Base-by-base conservation (phyloP, 2,888 invertebrate species). In the Blastobasis lacticolella region DNA sequence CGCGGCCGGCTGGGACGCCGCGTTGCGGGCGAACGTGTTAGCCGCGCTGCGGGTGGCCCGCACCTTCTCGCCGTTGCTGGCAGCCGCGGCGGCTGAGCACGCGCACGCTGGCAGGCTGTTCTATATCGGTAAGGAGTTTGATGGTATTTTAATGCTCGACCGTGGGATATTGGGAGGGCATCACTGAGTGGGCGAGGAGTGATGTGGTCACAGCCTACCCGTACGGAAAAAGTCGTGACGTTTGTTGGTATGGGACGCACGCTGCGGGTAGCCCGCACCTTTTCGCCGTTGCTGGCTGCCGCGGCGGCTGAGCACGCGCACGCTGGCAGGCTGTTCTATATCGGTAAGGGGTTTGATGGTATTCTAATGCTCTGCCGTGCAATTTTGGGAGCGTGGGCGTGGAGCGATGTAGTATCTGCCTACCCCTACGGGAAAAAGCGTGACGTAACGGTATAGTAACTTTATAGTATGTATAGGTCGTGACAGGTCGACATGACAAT, bases 201-300 rank as follows among this genome's bases (percentile, higher is more conserved):
- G 23, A 23, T 23, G 23, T 23, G 23, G 23, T 23, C 23, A 2
- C 23, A 2, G 1, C 3, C 23, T 23, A 3, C 23, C 3, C 23
- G 2, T 23, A 23, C 23, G 23, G 23, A 3, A 23, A 3, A 23
- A 23, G 23, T 1, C 23, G 23, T 23, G 23, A 23, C 2, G 23
- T 23, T 23, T 23, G 23, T 23, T 23, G 23, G 23, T 23, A 23
- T 23, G n/a, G n/a, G n/a, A n/a, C n/a, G n/a, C n/a, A n/a, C 87
- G 9, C 77, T 95, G 65, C 89, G 94, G 37, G 92, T 94, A 0
- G 94, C 94, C 0, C 89, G 94, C 53, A 92, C 94, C 4, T 95
- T 94, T 83, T 90, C 94, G 50, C 92, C 93, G 2, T 81, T 95
- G 51, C 82, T 95, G 44, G 91, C 93, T 3, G 87, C 88, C 1